Percentiles rank a stretch among this genome's conserved stretches.
These are phyloP conservation scores for Aselliscus stoliczkanus DNA, from an alignment of 2,797 vertebrate genomes.

Conservation along the genomic window DNA sequence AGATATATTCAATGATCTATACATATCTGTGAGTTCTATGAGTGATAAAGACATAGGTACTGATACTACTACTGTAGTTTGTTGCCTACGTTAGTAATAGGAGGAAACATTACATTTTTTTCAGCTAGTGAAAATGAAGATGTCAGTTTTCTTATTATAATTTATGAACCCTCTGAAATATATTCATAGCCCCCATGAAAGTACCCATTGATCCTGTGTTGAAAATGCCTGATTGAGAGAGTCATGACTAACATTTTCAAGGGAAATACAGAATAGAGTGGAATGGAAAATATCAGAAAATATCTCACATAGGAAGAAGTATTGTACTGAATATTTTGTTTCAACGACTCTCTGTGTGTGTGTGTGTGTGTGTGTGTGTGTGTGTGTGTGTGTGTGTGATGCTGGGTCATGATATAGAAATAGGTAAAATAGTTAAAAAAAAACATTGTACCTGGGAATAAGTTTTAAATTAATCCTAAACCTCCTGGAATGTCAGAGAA, in stretches of 20 bases:
- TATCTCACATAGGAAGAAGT: not conserved
- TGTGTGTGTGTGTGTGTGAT: not conserved
- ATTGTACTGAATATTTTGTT: not conserved
- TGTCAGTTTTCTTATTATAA: not conserved
- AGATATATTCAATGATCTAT: not conserved
- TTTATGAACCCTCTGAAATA: not conserved
- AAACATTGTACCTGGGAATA: not conserved
- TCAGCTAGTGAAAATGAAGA: constrained; percentile 17
- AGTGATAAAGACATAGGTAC: not conserved
- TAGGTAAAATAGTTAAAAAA: not conserved
- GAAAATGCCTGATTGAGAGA: not conserved
- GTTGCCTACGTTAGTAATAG: not conserved
- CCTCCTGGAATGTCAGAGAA: not conserved
- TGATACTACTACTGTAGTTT: not conserved
- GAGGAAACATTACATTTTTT: not conserved
- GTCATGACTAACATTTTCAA: not conserved
- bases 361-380: not conserved
- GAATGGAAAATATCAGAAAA: not conserved
- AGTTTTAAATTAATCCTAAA: not conserved
- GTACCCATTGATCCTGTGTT: not conserved
- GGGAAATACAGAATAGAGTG: not conserved
- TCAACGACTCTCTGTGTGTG: not conserved
- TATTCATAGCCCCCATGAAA: not conserved
- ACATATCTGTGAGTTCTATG: not conserved
- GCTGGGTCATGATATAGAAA: not conserved